A percentile compares a stretch with the other conserved stretches of the same genome.
Evolutionary conservation across 2,797 vertebrate species (phyloP).

Genomic region (Dipus sagitta): DNA sequence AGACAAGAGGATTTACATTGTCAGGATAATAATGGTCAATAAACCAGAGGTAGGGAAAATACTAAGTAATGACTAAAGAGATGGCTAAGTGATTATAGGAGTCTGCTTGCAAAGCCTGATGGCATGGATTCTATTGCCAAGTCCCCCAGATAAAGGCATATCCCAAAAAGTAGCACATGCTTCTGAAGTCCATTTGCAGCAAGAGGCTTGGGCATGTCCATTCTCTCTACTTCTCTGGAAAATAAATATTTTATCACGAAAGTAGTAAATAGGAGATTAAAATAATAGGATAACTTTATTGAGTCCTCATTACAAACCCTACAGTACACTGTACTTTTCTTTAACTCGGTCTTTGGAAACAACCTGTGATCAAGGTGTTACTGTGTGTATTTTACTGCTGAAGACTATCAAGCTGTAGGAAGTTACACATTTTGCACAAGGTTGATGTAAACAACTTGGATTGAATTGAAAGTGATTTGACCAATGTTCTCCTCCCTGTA

Average conservation of each 20-base stretch:
- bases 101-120: no score
- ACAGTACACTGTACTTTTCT: not conserved
- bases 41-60: not conserved
- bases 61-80: not conserved
- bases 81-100: no score
- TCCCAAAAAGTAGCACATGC: no score
- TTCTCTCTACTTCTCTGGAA: no score
- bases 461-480: conserved; percentile 24
- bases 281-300: not conserved
- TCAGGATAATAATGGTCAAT: not conserved
- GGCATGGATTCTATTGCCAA: no score
- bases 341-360: not conserved
- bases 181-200: no score
- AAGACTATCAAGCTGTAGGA: not conserved
- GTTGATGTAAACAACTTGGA: not conserved
- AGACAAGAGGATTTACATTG: not conserved
- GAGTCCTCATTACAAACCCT: not conserved
- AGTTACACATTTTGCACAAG: not conserved
- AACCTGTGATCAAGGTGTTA: not conserved
- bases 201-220: no score
- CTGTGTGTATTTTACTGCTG: not conserved
- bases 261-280: not conserved
- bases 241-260: no score
- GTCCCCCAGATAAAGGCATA: no score
- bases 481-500: not conserved